A percentile compares a stretch with the other conserved stretches of the same genome.
Evolutionary conservation across 2,888 invertebrate species (phyloP).

Genomic region (Dryocosmus kuriphilus): DNA sequence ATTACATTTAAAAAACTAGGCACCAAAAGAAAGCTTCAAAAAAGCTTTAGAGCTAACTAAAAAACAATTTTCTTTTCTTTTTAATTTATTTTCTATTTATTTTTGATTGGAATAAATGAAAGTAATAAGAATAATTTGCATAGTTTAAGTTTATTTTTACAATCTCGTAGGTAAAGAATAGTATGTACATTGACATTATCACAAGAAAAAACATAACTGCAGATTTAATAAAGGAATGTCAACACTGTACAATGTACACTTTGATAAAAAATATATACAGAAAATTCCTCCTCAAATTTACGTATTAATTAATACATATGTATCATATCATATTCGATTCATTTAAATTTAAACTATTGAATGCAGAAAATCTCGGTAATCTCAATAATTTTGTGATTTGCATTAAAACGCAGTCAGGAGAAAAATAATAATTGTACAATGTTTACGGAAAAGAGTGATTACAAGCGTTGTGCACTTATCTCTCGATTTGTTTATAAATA

Average conservation of each 20-base stretch:
- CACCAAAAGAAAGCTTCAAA: no score
- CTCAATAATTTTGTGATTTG: no score
- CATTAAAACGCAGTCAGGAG: no score
- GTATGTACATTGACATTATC: background rate
- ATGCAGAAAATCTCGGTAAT: background rate
- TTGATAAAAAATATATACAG: background rate
- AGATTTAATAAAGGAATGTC: conserved; percentile 5
- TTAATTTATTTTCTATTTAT: no score
- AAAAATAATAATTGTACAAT: conserved; percentile 14
- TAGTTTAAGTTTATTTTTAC: background rate
- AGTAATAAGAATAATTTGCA: background rate
- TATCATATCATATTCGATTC: no score
- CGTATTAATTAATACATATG: no score
- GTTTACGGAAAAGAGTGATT: conserved; percentile 2
- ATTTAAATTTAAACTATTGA: background rate
- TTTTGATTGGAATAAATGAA: no score
- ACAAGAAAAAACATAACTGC: no score
- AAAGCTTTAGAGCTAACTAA: no score
- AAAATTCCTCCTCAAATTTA: background rate
- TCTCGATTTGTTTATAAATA: conserved; percentile 27
- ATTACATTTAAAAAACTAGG: background rate
- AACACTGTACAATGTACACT: background rate
- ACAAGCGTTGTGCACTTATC: background rate
- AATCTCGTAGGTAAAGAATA: background rate
- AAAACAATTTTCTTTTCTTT: no score